These are phyloP conservation scores for Thunnus maccoyii DNA, from an alignment of 2,113 vertebrate genomes.

Conservation along the genomic window DNA sequence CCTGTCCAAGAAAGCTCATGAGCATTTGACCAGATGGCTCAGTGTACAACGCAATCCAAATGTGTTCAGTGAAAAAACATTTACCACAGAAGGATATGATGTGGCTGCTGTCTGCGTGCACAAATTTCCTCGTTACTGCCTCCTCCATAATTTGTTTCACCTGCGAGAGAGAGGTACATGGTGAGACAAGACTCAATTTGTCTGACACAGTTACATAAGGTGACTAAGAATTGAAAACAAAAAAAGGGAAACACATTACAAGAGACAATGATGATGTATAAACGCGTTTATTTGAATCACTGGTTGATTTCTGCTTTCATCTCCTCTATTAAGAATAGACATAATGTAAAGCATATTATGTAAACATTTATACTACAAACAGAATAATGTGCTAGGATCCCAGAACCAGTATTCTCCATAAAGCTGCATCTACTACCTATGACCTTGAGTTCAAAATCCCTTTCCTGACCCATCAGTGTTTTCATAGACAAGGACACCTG, in stretches of 20 bases:
- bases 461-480: neutral
- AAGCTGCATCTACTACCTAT: no score
- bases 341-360: neutral
- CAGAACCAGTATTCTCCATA: no score
- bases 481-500: neutral
- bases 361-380: neutral
- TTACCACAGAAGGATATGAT: constrained; percentile 98
- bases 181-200: constrained; percentile 24
- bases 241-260: neutral
- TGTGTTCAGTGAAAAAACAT: neutral
- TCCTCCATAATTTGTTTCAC: constrained; percentile 99
- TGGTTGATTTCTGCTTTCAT: no score
- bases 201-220: constrained; percentile 19
- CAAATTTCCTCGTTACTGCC: constrained; percentile 95
- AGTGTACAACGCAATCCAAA: neutral
- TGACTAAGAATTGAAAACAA: constrained; percentile 24
- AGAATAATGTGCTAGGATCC: neutral
- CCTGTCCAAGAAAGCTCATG: neutral
- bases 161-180: constrained; percentile 75
- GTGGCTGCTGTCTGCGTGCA: constrained; percentile 97
- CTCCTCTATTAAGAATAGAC: no score
- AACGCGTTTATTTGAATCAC: no score
- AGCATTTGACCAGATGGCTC: neutral
- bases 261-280: neutral
- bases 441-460: neutral